Evolutionary conservation across 2,797 vertebrate genomes (phyloP).

Genomic region (Leucoraja ocellata): DNA sequence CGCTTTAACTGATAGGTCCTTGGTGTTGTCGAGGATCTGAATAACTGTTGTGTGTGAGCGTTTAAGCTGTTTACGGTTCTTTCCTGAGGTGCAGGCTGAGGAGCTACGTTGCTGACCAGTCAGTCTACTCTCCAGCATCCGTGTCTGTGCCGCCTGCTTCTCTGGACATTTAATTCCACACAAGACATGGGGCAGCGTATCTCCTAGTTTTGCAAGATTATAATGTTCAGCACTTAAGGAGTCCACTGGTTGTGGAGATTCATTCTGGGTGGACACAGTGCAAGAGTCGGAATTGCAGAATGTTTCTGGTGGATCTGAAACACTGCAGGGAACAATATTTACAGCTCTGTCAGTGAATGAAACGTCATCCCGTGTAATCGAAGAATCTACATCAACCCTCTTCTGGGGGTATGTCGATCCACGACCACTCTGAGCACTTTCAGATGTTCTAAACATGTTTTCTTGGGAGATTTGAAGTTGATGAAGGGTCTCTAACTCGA

Average conservation of each 20-base stretch:
- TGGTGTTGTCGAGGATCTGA: conserved; percentile 41
- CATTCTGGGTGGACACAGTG: not conserved
- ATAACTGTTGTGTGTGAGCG: conserved; percentile 47
- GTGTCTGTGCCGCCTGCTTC: conserved; percentile 30
- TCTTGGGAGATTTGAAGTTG: conserved; percentile 40
- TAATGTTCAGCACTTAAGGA: conserved; percentile 24
- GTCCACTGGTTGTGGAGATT: not conserved
- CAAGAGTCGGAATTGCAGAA: not conserved
- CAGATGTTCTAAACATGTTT: not conserved
- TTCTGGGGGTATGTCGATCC: conserved; percentile 19
- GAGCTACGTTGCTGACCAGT: conserved; percentile 6
- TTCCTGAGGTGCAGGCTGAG: conserved; percentile 37
- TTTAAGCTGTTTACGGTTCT: conserved; percentile 39
- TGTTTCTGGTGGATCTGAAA: not conserved
- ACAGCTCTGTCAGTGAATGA: not conserved
- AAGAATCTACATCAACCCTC: conserved; percentile 32
- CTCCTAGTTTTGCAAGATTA: conserved; percentile 39
- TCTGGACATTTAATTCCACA: conserved; percentile 38
- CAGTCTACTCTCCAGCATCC: conserved; percentile 40
- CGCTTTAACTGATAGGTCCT: not conserved
- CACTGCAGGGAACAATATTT: not conserved
- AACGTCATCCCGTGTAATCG: not conserved
- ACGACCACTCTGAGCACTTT: not conserved
- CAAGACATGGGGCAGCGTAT: conserved; percentile 23
- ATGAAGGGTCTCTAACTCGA: conserved; percentile 40